phyloP scores from a whole-genome alignment of 2,888 invertebrate genomes.

The Noctuana brunneofusca region DNA sequence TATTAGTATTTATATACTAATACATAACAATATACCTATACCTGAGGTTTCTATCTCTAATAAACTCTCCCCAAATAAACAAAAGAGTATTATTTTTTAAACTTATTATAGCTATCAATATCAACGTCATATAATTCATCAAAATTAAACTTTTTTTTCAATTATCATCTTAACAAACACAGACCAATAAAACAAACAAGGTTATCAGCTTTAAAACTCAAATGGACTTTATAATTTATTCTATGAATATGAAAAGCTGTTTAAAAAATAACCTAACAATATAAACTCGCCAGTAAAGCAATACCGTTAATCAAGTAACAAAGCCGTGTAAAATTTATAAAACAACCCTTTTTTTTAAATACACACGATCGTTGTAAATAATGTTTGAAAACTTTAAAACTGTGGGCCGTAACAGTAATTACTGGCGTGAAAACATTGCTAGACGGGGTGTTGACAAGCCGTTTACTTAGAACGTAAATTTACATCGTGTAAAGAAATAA shows the following conservation, averaged over 20 bases:
- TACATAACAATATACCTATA: no score
- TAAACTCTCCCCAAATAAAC: no score
- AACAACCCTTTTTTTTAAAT: slow-evolving; percentile 36
- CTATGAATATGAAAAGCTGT: slow-evolving; percentile 29
- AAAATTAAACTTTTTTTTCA: not conserved
- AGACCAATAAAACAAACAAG: slow-evolving; percentile 1
- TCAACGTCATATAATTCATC: not conserved
- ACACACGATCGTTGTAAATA: slow-evolving; percentile 49
- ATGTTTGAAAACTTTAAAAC: slow-evolving; percentile 53
- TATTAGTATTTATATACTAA: no score
- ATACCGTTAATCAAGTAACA: slow-evolving; percentile 30
- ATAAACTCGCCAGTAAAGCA: slow-evolving; percentile 16
- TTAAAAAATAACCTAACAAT: slow-evolving; percentile 28
- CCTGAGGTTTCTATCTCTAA: no score
- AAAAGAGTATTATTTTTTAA: no score
- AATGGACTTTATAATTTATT: slow-evolving; percentile 21
- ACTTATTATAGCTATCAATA: no score
- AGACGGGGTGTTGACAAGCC: slow-evolving; percentile 27
- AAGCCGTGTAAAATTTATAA: slow-evolving; percentile 42
- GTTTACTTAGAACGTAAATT: slow-evolving; percentile 15
- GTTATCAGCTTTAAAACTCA: not conserved
- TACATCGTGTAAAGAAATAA: not conserved
- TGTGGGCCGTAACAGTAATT: slow-evolving; percentile 24
- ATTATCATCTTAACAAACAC: not conserved
- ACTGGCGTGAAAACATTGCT: slow-evolving; percentile 22